phyloP scores from a whole-genome alignment of 2,113 vertebrate species.

The Zeus faber region DNA sequence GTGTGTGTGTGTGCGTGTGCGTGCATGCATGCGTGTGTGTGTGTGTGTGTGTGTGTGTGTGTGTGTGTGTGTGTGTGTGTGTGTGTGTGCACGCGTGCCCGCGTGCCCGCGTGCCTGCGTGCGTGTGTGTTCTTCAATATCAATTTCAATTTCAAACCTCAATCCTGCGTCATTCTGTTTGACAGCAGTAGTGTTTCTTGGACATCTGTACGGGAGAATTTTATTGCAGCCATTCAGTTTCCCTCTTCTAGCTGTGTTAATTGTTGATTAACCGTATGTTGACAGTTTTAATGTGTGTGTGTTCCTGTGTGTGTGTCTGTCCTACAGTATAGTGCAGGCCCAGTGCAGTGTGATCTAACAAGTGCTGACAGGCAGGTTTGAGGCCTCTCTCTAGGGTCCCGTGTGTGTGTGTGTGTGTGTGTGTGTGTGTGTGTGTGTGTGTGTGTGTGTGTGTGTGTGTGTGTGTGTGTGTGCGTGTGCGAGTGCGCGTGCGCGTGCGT shows the following conservation, averaged over 20 bases:
- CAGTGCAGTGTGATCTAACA: slow-evolving; percentile 86
- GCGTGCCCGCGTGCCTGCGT: too few species aligned
- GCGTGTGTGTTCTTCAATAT: not conserved
- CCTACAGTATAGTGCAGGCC: slow-evolving; percentile 44
- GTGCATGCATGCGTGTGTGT: not conserved
- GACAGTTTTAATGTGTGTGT: slow-evolving; percentile 19
- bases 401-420: slow-evolving; percentile 46
- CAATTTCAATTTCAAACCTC: not conserved
- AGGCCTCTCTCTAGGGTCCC: slow-evolving; percentile 87
- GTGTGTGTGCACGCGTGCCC: not conserved
- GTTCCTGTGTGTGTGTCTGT: slow-evolving; percentile 34
- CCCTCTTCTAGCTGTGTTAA: slow-evolving; percentile 61
- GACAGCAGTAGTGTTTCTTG: too few species aligned
- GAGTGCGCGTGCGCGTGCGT: not conserved
- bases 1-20: not conserved
- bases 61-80: not conserved
- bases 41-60: not conserved
- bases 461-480: slow-evolving; percentile 19
- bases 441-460: slow-evolving; percentile 1
- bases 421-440: slow-evolving; percentile 38
- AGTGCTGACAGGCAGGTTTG: slow-evolving; percentile 94
- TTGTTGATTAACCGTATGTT: too few species aligned
- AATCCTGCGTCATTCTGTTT: not conserved
- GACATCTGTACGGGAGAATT: too few species aligned
- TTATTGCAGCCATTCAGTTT: slow-evolving; percentile 3